Conservation (phyloP, 1,140 invertebrate species). For the Zaprionus lachaisei region DNA sequence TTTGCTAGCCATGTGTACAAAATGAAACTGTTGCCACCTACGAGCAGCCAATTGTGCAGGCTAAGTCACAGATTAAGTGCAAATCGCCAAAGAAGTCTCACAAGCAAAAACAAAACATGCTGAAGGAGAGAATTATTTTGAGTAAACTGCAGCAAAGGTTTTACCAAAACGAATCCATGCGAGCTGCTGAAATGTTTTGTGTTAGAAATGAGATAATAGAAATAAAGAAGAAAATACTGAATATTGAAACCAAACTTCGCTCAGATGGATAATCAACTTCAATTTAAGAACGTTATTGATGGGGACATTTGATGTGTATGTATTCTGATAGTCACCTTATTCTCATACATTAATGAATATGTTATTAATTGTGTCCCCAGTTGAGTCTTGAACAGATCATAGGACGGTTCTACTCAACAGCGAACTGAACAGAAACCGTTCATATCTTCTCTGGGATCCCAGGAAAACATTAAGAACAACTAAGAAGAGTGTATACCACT, state of each 20-base stretch:
- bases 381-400: too few relatives aligned
- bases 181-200: constrained; percentile 17
- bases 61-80: neutral
- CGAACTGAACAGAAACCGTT: too few relatives aligned
- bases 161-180: constrained; percentile 6
- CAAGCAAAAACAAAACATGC: neutral
- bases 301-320: too few relatives aligned
- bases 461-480: too few relatives aligned
- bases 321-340: neutral
- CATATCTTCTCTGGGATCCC: too few relatives aligned
- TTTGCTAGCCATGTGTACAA: neutral
- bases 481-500: too few relatives aligned
- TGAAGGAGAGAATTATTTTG: neutral
- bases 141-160: constrained; percentile 22
- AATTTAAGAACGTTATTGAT: neutral
- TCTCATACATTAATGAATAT: too few relatives aligned
- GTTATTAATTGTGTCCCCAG: too few relatives aligned
- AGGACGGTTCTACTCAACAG: too few relatives aligned
- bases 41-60: neutral
- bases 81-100: neutral
- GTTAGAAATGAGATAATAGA: constrained; percentile 4
- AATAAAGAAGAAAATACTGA: constrained; percentile 21
- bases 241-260: constrained; percentile 12
- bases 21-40: neutral
- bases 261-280: neutral